Evolutionary conservation across 2,797 vertebrate genomes (phyloP), one percentile per base, ranked within the genome.

Genomic region (Anguilla obscura): DNA sequence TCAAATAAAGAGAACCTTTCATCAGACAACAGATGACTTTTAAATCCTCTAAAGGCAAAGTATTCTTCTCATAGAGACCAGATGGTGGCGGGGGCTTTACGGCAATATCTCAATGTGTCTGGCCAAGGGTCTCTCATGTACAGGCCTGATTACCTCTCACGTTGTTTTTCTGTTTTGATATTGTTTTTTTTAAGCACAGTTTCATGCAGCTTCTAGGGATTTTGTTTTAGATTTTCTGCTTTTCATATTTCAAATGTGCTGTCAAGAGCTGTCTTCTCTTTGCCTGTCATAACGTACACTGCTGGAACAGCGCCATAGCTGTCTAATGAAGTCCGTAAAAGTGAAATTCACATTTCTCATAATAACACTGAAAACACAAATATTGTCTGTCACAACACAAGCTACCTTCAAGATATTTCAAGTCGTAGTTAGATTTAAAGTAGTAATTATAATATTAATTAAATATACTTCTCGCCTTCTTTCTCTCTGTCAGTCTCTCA

Each of bases 31-130:
- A 85, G 91, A 90, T 89, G 88, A 89, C 86, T 91, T 88, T 90
- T 84, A 90, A 92, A 92, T 89, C 90, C 89, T 87, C 71, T 0
- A 87, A 90, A 89, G 90, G 87, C 80, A 71, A 84, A 83, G 88
- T 87, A 84, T 90, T 91, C 89, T 90, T 92, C 90, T 92, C 87
- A 89, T 88, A 89, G 91, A 86, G 91, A 88, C 90, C 91, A 93
- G 92, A 93, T 93, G 92, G 92, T 88, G 88, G 86, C 63, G 83
- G 86, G 86, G 88, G 88, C 82, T 89, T 88, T 89, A 91, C 88
- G 86, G 84, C 89, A 90, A 88, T 89, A 90, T 90, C 88, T 89
- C 88, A 90, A 89, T 89, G 88, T 90, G 91, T 90, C 90, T 89
- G 87, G 87, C 86, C 85, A 84, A 71, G 36, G 56, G 85, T 82